Conservation (phyloP, 64 coral and sea anemone genomes). For the Stichodactyla helianthus region DNA sequence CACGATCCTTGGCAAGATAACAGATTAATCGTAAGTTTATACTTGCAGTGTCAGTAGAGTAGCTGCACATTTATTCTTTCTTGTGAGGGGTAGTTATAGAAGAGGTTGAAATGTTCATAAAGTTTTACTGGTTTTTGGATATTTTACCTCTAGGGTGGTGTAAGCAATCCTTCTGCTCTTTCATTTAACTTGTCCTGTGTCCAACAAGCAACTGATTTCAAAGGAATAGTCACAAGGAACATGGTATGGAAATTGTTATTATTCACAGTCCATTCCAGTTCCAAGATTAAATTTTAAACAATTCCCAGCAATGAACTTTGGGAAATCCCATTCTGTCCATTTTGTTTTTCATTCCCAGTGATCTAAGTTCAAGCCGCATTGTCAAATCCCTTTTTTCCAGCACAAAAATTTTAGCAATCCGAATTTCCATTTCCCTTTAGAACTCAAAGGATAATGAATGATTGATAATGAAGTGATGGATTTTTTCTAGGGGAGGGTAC, state of each 20-base stretch:
- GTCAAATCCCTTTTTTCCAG: no score
- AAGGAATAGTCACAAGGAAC: conserved; percentile 72
- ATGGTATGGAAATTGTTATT: conserved; percentile 32
- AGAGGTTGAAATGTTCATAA: not conserved
- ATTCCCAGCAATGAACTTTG: no score
- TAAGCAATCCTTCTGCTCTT: conserved; percentile 57
- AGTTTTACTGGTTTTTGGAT: no score
- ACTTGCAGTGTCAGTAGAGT: conserved; percentile 27
- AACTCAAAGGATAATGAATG: no score
- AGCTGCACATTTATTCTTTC: not conserved
- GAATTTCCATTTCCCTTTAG: no score
- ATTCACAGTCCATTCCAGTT: no score
- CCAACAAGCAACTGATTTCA: conserved; percentile 41
- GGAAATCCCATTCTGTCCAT: not conserved
- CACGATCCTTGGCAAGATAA: conserved; percentile 81
- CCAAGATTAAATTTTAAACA: no score
- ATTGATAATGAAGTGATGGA: no score
- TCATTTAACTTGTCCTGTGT: conserved; percentile 56
- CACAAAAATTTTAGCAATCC: no score
- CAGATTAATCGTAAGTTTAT: conserved; percentile 56
- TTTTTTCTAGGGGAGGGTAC: no score
- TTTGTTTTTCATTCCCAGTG: not conserved
- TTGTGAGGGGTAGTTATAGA: no score
- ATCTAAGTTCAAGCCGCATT: not conserved
- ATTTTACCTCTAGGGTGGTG: conserved; percentile 46